Percentiles rank a stretch among this genome's conserved stretches.
phyloP scores from a whole-genome alignment of 2,888 invertebrate species.

The Adineta ricciae region DNA sequence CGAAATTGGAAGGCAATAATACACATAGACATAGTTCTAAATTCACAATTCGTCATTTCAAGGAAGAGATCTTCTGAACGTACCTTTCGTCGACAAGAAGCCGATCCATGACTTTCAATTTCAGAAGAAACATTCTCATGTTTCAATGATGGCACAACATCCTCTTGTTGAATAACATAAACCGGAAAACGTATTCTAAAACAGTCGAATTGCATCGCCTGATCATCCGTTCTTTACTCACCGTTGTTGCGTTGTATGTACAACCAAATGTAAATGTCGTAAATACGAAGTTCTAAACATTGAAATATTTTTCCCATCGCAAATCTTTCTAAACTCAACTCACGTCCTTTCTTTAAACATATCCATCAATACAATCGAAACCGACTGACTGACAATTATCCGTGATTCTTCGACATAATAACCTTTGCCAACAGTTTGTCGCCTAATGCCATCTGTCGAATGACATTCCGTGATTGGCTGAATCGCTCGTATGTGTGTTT shows the following conservation, averaged over 20 bases:
- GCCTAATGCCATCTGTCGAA: neutral
- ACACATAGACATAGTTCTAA: neutral
- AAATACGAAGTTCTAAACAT: neutral
- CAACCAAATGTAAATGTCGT: constrained; percentile 10
- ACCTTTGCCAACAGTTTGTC: neutral
- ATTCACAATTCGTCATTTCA: no score
- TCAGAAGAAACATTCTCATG: neutral
- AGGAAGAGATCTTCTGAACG: neutral
- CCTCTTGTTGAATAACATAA: neutral
- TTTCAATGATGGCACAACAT: neutral
- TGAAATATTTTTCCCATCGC: neutral
- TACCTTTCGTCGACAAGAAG: neutral
- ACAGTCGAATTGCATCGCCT: neutral
- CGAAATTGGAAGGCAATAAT: neutral
- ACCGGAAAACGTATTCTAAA: neutral
- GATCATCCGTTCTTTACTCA: neutral
- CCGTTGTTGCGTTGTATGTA: neutral
- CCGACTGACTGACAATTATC: neutral
- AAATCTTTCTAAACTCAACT: neutral
- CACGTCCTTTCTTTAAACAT: constrained; percentile 10
- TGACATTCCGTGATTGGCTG: neutral
- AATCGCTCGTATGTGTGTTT: neutral
- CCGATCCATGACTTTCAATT: neutral
- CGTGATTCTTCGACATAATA: neutral
- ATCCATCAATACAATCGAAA: neutral